These are phyloP conservation scores for Globia sparganii DNA, from an alignment of 2,888 invertebrate species.

Conservation along the genomic window DNA sequence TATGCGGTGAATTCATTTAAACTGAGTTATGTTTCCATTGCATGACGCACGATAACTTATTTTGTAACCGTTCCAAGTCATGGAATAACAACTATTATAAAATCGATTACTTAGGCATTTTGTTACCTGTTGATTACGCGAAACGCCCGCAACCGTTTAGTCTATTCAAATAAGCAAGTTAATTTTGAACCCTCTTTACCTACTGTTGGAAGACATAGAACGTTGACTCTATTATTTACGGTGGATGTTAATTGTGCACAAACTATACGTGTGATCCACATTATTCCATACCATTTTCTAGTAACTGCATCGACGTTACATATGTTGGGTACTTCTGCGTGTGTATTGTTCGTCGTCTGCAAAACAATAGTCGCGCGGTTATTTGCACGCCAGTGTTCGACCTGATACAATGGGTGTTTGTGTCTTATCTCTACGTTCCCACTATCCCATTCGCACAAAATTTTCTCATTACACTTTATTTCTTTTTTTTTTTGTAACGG, in stretches of 20 bases:
- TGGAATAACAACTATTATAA: constrained; percentile 72
- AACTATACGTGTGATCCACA: constrained; percentile 59
- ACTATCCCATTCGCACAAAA: constrained; percentile 84
- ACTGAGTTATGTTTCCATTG: constrained; percentile 73
- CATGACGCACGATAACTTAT: constrained; percentile 73
- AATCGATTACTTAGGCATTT: constrained; percentile 69
- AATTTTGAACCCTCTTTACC: constrained; percentile 21
- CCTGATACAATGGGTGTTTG: constrained; percentile 83
- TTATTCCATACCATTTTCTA: constrained; percentile 61
- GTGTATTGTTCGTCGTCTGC: constrained; percentile 64
- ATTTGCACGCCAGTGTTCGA: constrained; percentile 78
- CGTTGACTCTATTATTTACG: constrained; percentile 30
- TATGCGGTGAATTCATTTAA: constrained; percentile 70
- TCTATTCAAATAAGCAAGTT: constrained; percentile 48
- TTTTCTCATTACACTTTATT: constrained; percentile 82
- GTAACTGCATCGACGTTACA: constrained; percentile 63
- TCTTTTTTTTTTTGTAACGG: constrained; percentile 75
- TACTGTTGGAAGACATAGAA: constrained; percentile 16
- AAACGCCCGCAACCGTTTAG: constrained; percentile 35
- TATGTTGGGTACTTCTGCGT: constrained; percentile 60
- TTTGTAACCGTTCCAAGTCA: constrained; percentile 73
- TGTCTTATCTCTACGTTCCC: constrained; percentile 83
- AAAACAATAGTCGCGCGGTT: constrained; percentile 77
- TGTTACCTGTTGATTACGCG: constrained; percentile 70
- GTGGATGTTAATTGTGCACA: constrained; percentile 39